phyloP scores from a whole-genome alignment of 2,888 invertebrate genomes.

The Brachypalpus laphriformis region DNA sequence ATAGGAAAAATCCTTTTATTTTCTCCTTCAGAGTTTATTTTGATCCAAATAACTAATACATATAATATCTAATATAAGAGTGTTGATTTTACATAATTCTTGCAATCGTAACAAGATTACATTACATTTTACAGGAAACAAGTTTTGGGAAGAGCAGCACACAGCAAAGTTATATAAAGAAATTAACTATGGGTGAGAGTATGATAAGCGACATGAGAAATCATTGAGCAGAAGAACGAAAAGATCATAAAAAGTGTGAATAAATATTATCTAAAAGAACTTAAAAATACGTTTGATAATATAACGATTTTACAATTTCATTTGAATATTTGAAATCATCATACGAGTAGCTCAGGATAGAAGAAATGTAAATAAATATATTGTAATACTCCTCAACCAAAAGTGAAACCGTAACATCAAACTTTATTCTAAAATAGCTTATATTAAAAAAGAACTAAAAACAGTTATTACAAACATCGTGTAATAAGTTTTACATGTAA shows the following conservation, averaged over 20 bases:
- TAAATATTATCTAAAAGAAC: background rate
- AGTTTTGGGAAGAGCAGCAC: background rate
- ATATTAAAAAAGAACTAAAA: background rate
- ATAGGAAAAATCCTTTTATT: too few relatives aligned
- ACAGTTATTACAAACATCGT: background rate
- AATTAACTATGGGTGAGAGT: background rate
- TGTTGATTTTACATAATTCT: background rate
- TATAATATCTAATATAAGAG: too few relatives aligned
- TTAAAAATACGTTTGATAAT: background rate
- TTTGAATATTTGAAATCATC: background rate
- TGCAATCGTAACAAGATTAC: background rate
- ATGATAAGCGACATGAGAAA: background rate
- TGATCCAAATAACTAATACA: too few relatives aligned
- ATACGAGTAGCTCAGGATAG: conserved; percentile 43
- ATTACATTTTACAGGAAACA: conserved; percentile 16
- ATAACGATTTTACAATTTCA: background rate
- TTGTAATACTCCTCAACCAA: conserved; percentile 8
- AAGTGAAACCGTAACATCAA: conserved; percentile 23
- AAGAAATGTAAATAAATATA: background rate
- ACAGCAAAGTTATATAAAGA: background rate
- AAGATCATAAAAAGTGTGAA: background rate
- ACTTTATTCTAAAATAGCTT: conserved; percentile 33
- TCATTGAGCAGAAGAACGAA: background rate
- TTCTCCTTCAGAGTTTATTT: background rate
- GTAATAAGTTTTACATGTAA: conserved; percentile 10